Conservation (phyloP, 2,113 vertebrate genomes). For the Rutilus rutilus region DNA sequence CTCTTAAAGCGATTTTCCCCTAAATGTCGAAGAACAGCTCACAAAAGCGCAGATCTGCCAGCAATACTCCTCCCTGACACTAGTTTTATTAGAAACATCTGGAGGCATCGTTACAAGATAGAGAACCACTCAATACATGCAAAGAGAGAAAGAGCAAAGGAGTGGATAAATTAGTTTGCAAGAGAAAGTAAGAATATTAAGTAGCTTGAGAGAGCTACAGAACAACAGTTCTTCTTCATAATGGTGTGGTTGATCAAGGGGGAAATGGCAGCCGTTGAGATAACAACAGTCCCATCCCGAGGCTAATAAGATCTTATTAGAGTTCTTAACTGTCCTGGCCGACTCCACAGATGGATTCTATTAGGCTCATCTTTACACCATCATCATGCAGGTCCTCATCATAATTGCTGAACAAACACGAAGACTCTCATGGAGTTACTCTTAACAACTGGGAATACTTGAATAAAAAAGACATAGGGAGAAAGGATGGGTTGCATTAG, state of each 20-base stretch:
- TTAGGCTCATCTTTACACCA: constrained; percentile 19
- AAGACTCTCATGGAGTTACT: constrained; percentile 9
- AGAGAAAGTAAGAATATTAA: not conserved
- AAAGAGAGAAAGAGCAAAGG: not conserved
- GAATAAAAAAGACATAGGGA: not conserved
- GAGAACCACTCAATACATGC: not conserved
- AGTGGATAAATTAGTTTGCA: not conserved
- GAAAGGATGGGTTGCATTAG: not conserved
- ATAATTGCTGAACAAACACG: not conserved
- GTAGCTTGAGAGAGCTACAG: not conserved
- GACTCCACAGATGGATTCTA: constrained; percentile 24
- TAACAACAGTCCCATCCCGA: constrained; percentile 15
- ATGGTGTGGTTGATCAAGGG: constrained; percentile 12
- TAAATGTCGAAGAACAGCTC: constrained; percentile 19
- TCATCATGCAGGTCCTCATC: not conserved
- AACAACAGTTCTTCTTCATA: not conserved
- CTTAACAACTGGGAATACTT: constrained; percentile 14
- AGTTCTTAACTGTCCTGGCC: not conserved
- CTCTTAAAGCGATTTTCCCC: constrained; percentile 28
- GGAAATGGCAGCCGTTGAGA: constrained; percentile 1
- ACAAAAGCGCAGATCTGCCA: constrained; percentile 25
- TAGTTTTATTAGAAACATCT: constrained; percentile 49
- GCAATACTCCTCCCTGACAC: constrained; percentile 42
- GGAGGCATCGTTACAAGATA: constrained; percentile 18
- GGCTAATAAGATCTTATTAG: constrained; percentile 29